Conservation (phyloP, 2,888 invertebrate species). For the Ormyrus nitidulus region DNA sequence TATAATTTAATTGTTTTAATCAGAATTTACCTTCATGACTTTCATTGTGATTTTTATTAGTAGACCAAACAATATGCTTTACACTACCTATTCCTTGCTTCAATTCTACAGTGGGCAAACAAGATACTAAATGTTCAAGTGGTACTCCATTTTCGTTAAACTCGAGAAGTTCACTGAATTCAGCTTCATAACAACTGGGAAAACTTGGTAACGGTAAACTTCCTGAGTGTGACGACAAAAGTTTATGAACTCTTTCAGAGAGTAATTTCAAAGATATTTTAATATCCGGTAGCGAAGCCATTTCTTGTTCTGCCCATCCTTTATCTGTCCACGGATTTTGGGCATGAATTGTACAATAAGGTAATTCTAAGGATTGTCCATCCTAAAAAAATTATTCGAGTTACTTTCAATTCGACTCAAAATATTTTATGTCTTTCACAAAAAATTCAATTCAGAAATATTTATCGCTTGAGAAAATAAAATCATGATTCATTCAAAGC, state of each 20-base stretch:
- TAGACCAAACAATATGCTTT: constrained; percentile 78
- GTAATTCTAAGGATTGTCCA: constrained; percentile 74
- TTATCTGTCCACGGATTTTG: constrained; percentile 79
- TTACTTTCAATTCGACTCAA: background rate
- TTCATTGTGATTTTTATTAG: constrained; percentile 66
- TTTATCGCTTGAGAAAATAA: constrained; percentile 63
- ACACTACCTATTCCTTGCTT: constrained; percentile 76
- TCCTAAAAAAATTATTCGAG: constrained; percentile 6
- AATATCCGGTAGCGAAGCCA: constrained; percentile 80
- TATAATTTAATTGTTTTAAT: background rate
- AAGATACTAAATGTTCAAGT: constrained; percentile 92
- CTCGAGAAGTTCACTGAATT: constrained; percentile 80
- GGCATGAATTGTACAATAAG: constrained; percentile 83
- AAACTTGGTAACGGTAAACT: constrained; percentile 88
- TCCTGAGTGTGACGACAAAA: constrained; percentile 86
- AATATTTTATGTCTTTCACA: background rate
- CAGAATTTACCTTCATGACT: constrained; percentile 68
- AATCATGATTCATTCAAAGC: constrained; percentile 65
- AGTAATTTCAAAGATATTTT: constrained; percentile 80
- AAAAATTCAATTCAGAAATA: constrained; percentile 28
- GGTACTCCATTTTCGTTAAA: constrained; percentile 87
- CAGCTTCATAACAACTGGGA: constrained; percentile 87
- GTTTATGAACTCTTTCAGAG: constrained; percentile 80
- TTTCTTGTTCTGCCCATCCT: constrained; percentile 86
- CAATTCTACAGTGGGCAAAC: constrained; percentile 84